Percentiles rank a stretch among this genome's conserved stretches.
phyloP scores from a whole-genome alignment of 2,888 invertebrate species.

The Octodonta nipae region DNA sequence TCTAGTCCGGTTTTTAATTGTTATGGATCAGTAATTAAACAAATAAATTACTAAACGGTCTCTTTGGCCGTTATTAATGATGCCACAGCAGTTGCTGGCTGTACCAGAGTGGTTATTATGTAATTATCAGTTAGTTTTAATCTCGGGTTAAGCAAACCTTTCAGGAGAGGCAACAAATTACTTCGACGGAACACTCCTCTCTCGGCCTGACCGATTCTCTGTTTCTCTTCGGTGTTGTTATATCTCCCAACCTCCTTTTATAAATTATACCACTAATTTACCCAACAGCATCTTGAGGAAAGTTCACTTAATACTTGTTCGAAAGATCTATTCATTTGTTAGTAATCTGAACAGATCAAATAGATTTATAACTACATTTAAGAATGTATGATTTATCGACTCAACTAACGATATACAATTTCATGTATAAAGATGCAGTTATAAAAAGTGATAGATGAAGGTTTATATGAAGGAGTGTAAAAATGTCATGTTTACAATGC shows the following conservation, averaged over 20 bases:
- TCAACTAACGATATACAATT: no score
- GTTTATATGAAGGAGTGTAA: no score
- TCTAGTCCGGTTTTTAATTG: conserved; percentile 30
- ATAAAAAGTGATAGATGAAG: no score
- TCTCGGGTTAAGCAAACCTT: conserved; percentile 42
- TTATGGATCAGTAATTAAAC: conserved; percentile 39
- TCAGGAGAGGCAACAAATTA: conserved; percentile 39
- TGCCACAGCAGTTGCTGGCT: conserved; percentile 35
- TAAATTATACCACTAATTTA: conserved; percentile 20
- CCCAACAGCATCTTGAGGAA: conserved; percentile 15
- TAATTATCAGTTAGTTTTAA: conserved; percentile 42
- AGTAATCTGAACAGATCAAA: conserved; percentile 3
- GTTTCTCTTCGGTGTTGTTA: conserved; percentile 4
- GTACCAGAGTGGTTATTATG: conserved; percentile 38
- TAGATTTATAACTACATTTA: conserved; percentile 8
- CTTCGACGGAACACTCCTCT: conserved; percentile 20
- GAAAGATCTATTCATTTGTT: conserved; percentile 8
- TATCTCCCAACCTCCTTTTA: conserved; percentile 14
- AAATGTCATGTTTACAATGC: no score
- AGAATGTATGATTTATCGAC: no score
- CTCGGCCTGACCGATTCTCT: conserved; percentile 13
- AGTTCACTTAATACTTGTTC: conserved; percentile 5
- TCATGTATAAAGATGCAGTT: no score
- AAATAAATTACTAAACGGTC: conserved; percentile 39
- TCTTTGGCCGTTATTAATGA: conserved; percentile 36